These are phyloP conservation scores for Heliconius melpomene DNA, from an alignment of 1,140 invertebrate species.

Conservation along the genomic window DNA sequence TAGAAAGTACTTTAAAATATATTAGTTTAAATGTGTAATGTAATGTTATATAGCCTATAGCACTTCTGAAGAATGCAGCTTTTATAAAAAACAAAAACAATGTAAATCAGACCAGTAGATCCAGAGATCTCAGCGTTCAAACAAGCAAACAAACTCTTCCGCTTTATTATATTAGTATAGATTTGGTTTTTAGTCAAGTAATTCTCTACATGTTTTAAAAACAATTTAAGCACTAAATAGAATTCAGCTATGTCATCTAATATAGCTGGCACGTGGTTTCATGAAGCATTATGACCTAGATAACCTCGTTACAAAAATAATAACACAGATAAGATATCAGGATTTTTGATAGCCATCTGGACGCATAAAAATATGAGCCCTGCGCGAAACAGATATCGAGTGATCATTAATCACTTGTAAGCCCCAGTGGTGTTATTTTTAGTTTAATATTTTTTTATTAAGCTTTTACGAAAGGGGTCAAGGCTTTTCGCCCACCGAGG, in stretches of 20 bases:
- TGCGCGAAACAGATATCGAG: background rate
- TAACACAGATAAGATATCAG: background rate
- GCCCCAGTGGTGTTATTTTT: background rate
- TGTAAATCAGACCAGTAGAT: too few species aligned
- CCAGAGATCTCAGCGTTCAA: too few species aligned
- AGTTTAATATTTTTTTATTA: slow-evolving; percentile 3
- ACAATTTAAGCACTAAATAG: background rate
- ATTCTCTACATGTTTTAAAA: too few species aligned
- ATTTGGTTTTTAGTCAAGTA: too few species aligned
- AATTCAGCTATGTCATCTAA: background rate
- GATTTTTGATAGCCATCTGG: slow-evolving; percentile 7
- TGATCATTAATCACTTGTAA: slow-evolving; percentile 10
- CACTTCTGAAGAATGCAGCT: too few species aligned
- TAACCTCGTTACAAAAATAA: background rate
- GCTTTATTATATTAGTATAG: too few species aligned
- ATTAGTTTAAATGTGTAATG: too few species aligned
- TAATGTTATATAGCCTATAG: too few species aligned
- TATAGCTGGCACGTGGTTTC: too few species aligned
- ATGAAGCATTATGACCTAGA: background rate
- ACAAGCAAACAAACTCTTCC: too few species aligned
- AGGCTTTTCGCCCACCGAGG: background rate
- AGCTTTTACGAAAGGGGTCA: background rate
- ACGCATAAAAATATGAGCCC: background rate
- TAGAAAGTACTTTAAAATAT: too few species aligned
- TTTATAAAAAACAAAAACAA: too few species aligned